phyloP scores from a whole-genome alignment of 2,888 invertebrate species.

The Lasioglossum vierecki region DNA sequence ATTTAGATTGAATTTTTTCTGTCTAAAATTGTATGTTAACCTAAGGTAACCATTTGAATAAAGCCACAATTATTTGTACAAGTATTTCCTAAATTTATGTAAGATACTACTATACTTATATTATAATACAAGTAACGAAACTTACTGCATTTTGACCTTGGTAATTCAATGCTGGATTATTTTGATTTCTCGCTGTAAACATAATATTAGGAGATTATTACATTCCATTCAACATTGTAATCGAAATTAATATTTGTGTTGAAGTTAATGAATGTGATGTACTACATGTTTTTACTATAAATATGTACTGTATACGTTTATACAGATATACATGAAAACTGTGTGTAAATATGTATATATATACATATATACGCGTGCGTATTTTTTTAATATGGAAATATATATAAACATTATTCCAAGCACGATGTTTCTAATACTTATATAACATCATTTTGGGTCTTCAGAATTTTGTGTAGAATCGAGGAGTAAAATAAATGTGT shows the following conservation, averaged over 20 bases:
- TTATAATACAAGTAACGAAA: slow-evolving; percentile 21
- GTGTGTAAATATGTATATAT: neutral
- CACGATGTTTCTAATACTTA: neutral
- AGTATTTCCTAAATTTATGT: slow-evolving; percentile 27
- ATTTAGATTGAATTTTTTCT: slow-evolving; percentile 1
- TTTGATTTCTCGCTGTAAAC: slow-evolving; percentile 66
- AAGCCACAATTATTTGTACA: slow-evolving; percentile 16
- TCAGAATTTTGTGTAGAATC: neutral
- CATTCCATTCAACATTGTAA: neutral
- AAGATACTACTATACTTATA: slow-evolving; percentile 12
- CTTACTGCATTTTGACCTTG: slow-evolving; percentile 62
- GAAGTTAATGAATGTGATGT: neutral
- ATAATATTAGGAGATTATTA: neutral
- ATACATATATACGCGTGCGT: neutral
- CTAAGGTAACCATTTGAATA: slow-evolving; percentile 2
- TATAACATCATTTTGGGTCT: neutral
- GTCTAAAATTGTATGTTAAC: slow-evolving; percentile 3
- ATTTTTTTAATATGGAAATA: neutral
- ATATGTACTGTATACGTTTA: no score
- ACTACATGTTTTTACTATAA: neutral
- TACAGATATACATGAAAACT: neutral
- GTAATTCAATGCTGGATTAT: slow-evolving; percentile 40
- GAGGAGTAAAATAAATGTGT: neutral
- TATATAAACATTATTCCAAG: neutral
- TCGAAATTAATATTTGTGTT: neutral